Conservation (phyloP, 2,888 invertebrate genomes). For the Leptothorax acervorum region DNA sequence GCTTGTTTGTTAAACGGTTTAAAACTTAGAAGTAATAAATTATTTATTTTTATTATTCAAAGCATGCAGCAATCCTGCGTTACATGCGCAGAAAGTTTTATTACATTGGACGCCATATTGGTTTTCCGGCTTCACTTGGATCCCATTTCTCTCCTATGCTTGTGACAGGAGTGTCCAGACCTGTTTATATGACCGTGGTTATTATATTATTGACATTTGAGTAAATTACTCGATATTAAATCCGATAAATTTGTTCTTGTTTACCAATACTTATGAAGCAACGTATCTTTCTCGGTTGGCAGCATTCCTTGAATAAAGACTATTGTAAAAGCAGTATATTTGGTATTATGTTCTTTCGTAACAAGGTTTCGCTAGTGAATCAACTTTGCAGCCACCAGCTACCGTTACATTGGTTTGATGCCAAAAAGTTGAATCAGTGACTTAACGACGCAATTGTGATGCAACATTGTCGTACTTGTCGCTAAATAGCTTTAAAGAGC, state of each 20-base stretch:
- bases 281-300: neutral
- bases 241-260: neutral
- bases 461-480: slow-evolving; percentile 20
- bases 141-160: too few species aligned
- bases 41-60: too few species aligned
- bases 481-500: neutral
- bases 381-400: slow-evolving; percentile 45
- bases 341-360: neutral
- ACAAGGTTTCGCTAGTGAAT: slow-evolving; percentile 55
- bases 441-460: neutral
- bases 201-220: slow-evolving; percentile 57
- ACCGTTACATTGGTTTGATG: slow-evolving; percentile 62
- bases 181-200: neutral
- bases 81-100: too few species aligned
- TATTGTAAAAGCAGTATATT: neutral
- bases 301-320: neutral
- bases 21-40: too few species aligned
- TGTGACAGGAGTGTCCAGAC: too few species aligned
- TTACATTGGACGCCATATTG: too few species aligned
- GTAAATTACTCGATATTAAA: neutral
- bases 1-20: too few species aligned
- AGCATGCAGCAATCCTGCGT: too few species aligned
- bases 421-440: slow-evolving; percentile 48
- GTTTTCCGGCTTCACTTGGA: too few species aligned
- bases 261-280: neutral